These are phyloP conservation scores for Corythoichthys haematopterus DNA, from an alignment of 2,113 vertebrate genomes.

Conservation along the genomic window DNA sequence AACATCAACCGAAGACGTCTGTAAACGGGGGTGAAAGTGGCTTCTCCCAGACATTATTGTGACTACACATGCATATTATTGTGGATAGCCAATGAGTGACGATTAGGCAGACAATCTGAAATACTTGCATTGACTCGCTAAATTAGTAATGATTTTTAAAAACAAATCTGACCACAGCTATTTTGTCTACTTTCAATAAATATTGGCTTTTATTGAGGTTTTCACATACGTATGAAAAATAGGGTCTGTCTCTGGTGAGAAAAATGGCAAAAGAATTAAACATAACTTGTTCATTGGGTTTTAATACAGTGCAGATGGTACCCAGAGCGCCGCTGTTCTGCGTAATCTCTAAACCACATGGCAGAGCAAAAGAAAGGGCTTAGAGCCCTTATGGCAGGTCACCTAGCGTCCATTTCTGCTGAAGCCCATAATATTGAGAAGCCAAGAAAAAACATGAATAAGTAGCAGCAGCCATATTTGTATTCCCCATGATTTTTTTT, in stretches of 20 bases:
- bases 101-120: too few relatives aligned
- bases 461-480: conserved; percentile 1
- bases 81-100: too few relatives aligned
- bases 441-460: conserved; percentile 37
- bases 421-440: conserved; percentile 35
- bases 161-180: too few relatives aligned
- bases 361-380: conserved; percentile 13
- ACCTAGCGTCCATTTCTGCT: conserved; percentile 16
- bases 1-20: neutral
- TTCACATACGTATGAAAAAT: neutral
- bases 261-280: conserved; percentile 38
- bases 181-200: too few relatives aligned
- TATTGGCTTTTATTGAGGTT: too few relatives aligned
- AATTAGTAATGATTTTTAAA: too few relatives aligned
- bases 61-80: too few relatives aligned
- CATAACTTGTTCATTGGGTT: conserved; percentile 38
- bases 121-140: too few relatives aligned
- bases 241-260: conserved; percentile 1
- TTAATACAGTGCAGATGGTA: conserved; percentile 55
- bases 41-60: too few relatives aligned
- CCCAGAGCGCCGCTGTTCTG: conserved; percentile 18
- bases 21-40: neutral
- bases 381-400: conserved; percentile 23
- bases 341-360: conserved; percentile 50
- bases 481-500: neutral